Evolutionary conservation across 1,140 invertebrate genomes (phyloP).

Genomic region (Trichogramma pretiosum): DNA sequence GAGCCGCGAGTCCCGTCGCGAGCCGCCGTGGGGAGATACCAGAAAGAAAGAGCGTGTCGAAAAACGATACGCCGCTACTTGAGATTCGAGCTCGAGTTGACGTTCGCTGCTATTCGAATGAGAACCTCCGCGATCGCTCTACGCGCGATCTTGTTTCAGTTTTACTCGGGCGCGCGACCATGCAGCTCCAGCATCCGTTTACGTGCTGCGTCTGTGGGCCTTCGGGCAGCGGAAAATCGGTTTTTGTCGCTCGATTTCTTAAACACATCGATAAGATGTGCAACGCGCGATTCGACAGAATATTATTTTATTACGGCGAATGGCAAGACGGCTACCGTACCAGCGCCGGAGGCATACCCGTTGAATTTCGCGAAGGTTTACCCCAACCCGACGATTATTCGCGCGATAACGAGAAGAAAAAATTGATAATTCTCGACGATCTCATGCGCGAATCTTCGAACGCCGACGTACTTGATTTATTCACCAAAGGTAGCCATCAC

Average conservation of each 20-base stretch:
- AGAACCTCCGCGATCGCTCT: no score
- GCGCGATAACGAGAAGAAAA: conserved; percentile 11
- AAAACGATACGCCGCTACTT: not conserved
- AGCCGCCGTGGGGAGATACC: no score
- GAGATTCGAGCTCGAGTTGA: no score
- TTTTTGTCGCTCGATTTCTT: conserved; percentile 3
- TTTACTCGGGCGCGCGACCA: not conserved
- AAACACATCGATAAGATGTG: not conserved
- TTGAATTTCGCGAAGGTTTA: conserved; percentile 15
- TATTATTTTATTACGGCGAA: conserved; percentile 12
- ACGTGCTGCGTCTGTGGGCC: not conserved
- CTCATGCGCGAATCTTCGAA: conserved; percentile 34
- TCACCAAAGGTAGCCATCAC: conserved; percentile 37
- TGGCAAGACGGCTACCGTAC: conserved; percentile 3
- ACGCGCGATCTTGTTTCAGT: no score
- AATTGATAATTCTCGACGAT: conserved; percentile 30
- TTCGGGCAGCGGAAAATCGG: not conserved
- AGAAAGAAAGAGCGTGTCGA: not conserved
- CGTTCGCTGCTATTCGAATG: no score
- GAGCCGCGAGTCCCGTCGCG: no score
- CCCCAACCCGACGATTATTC: conserved; percentile 11
- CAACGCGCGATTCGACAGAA: not conserved
- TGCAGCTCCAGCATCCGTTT: not conserved
- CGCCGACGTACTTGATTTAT: conserved; percentile 32
- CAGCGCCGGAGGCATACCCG: no score